These are phyloP conservation scores for Garrulus glandarius DNA, from an alignment of 2,797 vertebrate species.

Conservation along the genomic window DNA sequence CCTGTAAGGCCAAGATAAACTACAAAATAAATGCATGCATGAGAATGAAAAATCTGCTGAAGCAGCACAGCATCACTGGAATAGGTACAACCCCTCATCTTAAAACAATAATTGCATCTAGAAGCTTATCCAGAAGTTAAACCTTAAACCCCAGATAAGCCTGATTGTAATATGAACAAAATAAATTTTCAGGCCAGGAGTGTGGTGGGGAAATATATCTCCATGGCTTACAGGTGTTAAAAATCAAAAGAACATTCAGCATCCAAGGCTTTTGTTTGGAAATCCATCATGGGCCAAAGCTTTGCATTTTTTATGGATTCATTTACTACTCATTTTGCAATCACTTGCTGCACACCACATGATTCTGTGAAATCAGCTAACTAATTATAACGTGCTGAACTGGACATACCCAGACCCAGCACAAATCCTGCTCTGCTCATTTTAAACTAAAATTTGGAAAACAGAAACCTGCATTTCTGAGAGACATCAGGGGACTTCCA, in stretches of 20 bases:
- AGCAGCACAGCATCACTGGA: not conserved
- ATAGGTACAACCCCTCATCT: not conserved
- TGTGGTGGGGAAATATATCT: not conserved
- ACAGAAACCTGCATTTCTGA: not conserved
- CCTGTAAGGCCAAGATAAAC: not conserved
- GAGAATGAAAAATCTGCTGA: not conserved
- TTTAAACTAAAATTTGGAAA: not conserved
- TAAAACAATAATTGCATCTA: not conserved
- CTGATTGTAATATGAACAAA: not conserved
- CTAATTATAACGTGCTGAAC: not conserved
- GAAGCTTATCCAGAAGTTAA: not conserved
- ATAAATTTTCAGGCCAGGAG: not conserved
- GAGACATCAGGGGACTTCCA: not conserved
- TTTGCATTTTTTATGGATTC: not conserved
- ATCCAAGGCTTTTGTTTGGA: conserved; percentile 12
- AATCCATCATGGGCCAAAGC: not conserved
- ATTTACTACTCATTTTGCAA: conserved; percentile 28
- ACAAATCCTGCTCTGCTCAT: not conserved
- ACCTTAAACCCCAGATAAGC: not conserved
- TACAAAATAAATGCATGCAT: not conserved
- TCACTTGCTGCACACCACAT: not conserved
- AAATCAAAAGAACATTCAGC: conserved; percentile 25
- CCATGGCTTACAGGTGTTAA: conserved; percentile 17
- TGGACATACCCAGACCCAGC: not conserved
- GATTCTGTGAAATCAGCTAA: not conserved